These are phyloP conservation scores for Ceratina japonica DNA, from an alignment of 1,140 invertebrate species.

Conservation along the genomic window DNA sequence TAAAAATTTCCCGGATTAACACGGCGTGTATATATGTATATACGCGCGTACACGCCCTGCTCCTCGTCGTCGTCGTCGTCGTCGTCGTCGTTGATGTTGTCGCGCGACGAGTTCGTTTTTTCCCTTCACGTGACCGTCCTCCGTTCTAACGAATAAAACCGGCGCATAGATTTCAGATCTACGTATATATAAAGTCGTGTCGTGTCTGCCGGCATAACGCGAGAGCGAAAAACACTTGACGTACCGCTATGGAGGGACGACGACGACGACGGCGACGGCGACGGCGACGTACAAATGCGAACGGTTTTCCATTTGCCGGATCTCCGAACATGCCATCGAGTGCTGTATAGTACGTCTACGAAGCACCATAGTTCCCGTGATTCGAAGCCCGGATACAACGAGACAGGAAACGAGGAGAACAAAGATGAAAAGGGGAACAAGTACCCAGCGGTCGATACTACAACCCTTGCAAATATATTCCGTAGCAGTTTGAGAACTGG, in stretches of 20 bases:
- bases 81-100: no score
- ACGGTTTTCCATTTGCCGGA: slow-evolving; percentile 12
- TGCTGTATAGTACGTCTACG: neutral
- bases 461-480: slow-evolving; percentile 11
- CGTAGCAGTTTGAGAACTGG: slow-evolving; percentile 4
- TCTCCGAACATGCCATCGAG: slow-evolving; percentile 7
- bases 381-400: neutral
- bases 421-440: slow-evolving; percentile 12
- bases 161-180: neutral
- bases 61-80: no score
- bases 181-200: neutral
- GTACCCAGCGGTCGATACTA: slow-evolving; percentile 15
- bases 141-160: neutral
- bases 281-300: neutral
- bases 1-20: neutral
- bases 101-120: no score
- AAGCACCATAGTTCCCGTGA: neutral
- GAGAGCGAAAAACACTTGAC: neutral
- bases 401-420: slow-evolving; percentile 20
- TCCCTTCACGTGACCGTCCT: neutral
- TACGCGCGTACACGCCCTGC: no score
- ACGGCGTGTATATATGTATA: no score
- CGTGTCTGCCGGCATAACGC: neutral
- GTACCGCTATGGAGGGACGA: neutral
- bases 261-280: no score